These are phyloP conservation scores for Actinia tenebrosa DNA, from an alignment of 64 coral and sea anemone species.

Conservation along the genomic window DNA sequence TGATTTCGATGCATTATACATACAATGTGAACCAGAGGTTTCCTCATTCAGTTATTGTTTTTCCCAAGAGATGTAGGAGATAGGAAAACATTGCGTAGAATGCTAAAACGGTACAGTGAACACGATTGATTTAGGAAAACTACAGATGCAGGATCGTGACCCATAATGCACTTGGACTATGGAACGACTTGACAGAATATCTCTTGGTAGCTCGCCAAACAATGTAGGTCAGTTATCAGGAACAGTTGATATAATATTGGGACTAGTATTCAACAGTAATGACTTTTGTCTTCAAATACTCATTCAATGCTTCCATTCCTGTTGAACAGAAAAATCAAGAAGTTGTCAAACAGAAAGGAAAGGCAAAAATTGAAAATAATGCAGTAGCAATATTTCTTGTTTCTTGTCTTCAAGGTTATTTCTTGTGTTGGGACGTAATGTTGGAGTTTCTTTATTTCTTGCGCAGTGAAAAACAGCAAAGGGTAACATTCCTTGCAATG, in stretches of 20 bases:
- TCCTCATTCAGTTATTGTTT: too few relatives aligned
- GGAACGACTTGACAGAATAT: not conserved
- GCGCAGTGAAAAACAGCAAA: too few relatives aligned
- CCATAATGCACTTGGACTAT: not conserved
- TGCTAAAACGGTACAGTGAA: too few relatives aligned
- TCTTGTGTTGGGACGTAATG: too few relatives aligned
- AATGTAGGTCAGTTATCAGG: not conserved
- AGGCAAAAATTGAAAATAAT: not conserved
- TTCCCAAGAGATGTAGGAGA: not conserved
- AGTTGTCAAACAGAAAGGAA: not conserved
- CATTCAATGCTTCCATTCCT: slow-evolving; percentile 91
- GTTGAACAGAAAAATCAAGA: not conserved
- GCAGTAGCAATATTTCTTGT: not conserved
- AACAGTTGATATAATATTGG: not conserved
- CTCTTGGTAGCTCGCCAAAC: not conserved
- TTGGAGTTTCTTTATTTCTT: too few relatives aligned
- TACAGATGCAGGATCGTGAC: not conserved
- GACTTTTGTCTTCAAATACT: slow-evolving; percentile 95
- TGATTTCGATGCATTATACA: too few relatives aligned
- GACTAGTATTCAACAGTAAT: slow-evolving; percentile 87
- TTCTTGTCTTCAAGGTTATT: too few relatives aligned
- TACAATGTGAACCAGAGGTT: too few relatives aligned
- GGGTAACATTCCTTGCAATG: too few relatives aligned
- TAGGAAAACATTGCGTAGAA: too few relatives aligned
- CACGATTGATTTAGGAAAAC: not conserved